Conservation (phyloP, 1,140 invertebrate species). For the Globodera ellingtonae region DNA sequence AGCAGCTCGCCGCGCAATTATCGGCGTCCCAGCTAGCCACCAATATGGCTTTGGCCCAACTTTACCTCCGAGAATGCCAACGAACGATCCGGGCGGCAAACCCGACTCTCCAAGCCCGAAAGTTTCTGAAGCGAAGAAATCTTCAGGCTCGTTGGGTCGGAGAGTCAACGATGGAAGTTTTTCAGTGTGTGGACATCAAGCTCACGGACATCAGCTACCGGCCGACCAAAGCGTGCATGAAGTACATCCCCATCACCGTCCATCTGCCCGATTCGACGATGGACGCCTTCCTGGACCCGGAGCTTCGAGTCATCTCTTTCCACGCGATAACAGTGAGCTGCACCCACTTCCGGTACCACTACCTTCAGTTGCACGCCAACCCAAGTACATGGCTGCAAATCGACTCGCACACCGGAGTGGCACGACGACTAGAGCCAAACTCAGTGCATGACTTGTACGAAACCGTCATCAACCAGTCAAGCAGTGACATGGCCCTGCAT, state of each 20-base stretch:
- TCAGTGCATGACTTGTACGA: no score
- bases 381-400: no score
- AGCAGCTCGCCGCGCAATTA: neutral
- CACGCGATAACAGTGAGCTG: no score
- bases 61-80: neutral
- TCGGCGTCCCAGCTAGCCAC: neutral
- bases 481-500: no score
- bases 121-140: neutral
- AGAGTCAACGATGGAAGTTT: neutral
- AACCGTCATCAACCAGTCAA: no score
- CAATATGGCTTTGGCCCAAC: neutral
- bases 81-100: neutral
- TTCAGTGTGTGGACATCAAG: neutral
- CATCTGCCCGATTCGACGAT: neutral
- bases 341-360: no score
- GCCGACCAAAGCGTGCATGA: neutral
- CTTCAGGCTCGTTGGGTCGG: neutral
- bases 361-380: no score
- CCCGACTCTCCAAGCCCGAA: neutral
- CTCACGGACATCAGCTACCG: neutral
- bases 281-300: neutral
- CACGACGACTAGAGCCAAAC: neutral
- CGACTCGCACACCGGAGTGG: no score
- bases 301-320: neutral
- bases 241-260: neutral